Conservation (phyloP, 2,888 invertebrate species). For the Cyaniris semiargus region DNA sequence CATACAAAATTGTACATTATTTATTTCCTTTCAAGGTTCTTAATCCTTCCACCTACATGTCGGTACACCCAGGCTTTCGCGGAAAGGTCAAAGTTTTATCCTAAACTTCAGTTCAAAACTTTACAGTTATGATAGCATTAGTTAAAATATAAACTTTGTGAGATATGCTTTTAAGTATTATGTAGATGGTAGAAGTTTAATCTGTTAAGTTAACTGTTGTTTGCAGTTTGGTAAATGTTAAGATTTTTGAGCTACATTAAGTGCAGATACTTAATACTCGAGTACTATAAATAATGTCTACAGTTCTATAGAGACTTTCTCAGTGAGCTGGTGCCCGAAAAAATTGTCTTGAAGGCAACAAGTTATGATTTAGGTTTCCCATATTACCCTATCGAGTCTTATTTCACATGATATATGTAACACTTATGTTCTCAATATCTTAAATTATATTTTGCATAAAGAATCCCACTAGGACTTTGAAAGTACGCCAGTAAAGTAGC, state of each 20-base stretch:
- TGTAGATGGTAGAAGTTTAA: not conserved
- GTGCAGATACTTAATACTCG: too few species aligned
- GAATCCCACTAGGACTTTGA: too few species aligned
- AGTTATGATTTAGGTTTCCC: too few species aligned
- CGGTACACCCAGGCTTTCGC: not conserved
- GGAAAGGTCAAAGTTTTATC: slow-evolving; percentile 1
- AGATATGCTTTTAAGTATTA: not conserved
- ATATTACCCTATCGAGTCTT: too few species aligned
- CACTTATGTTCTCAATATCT: too few species aligned
- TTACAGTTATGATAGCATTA: not conserved
- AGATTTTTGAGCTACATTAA: not conserved
- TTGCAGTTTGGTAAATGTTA: not conserved
- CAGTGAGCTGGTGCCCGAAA: too few species aligned
- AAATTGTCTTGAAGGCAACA: too few species aligned
- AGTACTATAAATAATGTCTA: too few species aligned
- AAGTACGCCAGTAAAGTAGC: too few species aligned
- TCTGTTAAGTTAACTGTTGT: not conserved
- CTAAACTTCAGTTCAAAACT: not conserved
- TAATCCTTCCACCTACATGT: not conserved
- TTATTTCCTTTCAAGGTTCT: not conserved
- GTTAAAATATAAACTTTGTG: not conserved
- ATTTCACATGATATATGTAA: too few species aligned
- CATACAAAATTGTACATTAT: not conserved
- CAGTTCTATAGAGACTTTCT: too few species aligned
- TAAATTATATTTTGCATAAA: too few species aligned